Conservation (phyloP, 2,797 vertebrate species). For the Salarias fasciatus region DNA sequence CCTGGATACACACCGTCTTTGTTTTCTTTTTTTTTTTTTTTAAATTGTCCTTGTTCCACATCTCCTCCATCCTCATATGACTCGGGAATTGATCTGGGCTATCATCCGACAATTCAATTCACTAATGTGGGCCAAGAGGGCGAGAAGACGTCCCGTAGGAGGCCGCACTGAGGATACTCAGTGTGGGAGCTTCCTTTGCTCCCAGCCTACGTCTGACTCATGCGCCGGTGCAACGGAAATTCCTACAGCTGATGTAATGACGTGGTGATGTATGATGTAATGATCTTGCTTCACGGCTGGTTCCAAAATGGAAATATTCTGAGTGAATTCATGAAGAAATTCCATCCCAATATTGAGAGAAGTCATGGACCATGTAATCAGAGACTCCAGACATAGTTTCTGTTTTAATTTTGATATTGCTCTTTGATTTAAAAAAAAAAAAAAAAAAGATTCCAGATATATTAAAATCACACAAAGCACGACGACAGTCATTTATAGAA, state of each 20-base stretch:
- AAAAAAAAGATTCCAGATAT: no score
- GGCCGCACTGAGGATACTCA: constrained; percentile 1
- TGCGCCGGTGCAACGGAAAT: not conserved
- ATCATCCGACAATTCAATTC: constrained; percentile 21
- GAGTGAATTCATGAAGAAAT: no score
- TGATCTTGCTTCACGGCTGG: not conserved
- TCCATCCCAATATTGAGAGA: no score
- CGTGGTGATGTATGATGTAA: no score
- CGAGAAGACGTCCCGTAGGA: constrained; percentile 10
- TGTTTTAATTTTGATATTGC: no score
- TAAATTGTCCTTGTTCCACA: constrained; percentile 19
- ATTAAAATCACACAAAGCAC: no score
- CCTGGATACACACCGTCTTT: not conserved
- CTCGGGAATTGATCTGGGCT: constrained; percentile 22
- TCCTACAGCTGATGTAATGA: constrained; percentile 8
- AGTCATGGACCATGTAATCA: no score
- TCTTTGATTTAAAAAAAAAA: no score
- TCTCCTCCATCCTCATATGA: constrained; percentile 13
- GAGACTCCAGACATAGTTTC: no score
- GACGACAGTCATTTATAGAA: no score
- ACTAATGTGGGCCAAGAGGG: constrained; percentile 34
- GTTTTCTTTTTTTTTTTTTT: no score
- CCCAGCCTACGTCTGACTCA: not conserved
- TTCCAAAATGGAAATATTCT: not conserved
- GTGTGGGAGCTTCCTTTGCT: constrained; percentile 5